Percentiles rank a stretch among this genome's conserved stretches.
These are phyloP conservation scores for Rhamnusium bicolor DNA, from an alignment of 2,888 invertebrate genomes.

Conservation along the genomic window DNA sequence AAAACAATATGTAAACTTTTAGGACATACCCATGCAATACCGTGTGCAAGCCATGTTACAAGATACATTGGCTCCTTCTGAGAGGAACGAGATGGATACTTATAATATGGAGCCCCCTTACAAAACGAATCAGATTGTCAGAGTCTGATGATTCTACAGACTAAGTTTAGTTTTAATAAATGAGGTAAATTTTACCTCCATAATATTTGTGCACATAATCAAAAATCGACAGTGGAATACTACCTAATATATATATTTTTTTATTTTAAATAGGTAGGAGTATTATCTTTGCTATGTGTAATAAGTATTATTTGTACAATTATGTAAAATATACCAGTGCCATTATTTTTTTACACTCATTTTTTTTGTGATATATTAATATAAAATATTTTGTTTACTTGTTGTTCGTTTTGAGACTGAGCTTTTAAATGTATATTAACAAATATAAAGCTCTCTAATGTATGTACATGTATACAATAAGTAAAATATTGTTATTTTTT, in stretches of 20 bases:
- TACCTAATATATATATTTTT: neutral
- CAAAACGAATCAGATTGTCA: constrained; percentile 3
- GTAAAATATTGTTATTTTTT: neutral
- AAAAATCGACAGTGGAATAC: neutral
- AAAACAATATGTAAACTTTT: too few relatives aligned
- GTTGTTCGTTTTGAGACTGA: neutral
- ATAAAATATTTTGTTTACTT: neutral
- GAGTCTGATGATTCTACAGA: constrained; percentile 11
- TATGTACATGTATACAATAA: neutral
- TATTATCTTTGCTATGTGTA: too few relatives aligned
- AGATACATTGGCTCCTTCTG: neutral
- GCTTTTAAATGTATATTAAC: neutral
- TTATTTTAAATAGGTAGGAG: neutral
- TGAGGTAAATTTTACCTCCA: neutral
- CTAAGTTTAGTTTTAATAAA: neutral
- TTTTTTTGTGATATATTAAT: neutral
- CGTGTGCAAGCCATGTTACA: neutral
- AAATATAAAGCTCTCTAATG: neutral
- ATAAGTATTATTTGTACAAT: neutral
- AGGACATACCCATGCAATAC: constrained; percentile 16
- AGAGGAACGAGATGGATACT: neutral
- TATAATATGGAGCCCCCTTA: neutral
- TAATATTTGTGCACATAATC: neutral
- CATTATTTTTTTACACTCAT: neutral
- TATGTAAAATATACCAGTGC: neutral